These are phyloP conservation scores for Astur gentilis DNA, from an alignment of 2,113 vertebrate genomes.

Conservation along the genomic window DNA sequence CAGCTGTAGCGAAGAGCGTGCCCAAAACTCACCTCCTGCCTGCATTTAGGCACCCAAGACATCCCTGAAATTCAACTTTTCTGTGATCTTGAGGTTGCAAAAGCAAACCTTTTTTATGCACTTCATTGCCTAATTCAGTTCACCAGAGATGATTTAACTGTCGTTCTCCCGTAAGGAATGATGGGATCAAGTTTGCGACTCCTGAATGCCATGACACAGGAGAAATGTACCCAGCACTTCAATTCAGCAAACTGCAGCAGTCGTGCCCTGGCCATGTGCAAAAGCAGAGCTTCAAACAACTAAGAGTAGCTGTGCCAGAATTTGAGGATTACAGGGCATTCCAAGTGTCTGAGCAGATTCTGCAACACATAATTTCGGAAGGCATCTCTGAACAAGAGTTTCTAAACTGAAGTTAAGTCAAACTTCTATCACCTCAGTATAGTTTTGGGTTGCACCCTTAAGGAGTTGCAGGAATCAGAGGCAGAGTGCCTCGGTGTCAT, in stretches of 20 bases:
- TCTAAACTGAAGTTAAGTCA: neutral
- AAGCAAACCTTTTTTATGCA: neutral
- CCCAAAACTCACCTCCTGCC: neutral
- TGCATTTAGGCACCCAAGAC: neutral
- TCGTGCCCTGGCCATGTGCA: accelerated
- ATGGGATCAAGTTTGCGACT: neutral
- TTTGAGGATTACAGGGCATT: neutral
- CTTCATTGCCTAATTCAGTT: neutral
- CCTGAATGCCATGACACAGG: neutral
- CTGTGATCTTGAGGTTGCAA: neutral
- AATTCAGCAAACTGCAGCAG: neutral
- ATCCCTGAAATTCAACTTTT: neutral
- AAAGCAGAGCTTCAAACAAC: neutral
- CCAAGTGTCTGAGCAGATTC: neutral
- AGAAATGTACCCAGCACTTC: neutral
- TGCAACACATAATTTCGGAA: neutral
- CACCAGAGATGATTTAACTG: neutral
- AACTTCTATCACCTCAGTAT: neutral
- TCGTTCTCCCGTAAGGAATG: neutral
- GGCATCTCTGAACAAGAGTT: neutral
- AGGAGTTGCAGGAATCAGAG: neutral
- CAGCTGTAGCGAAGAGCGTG: accelerated
- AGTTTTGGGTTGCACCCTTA: neutral
- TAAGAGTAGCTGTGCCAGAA: neutral
- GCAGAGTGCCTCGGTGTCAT: neutral